A percentile compares a stretch with the other conserved stretches of the same genome.
Conservation (phyloP, 2,888 invertebrate species). For the Drosophila setosimentum region DNA sequence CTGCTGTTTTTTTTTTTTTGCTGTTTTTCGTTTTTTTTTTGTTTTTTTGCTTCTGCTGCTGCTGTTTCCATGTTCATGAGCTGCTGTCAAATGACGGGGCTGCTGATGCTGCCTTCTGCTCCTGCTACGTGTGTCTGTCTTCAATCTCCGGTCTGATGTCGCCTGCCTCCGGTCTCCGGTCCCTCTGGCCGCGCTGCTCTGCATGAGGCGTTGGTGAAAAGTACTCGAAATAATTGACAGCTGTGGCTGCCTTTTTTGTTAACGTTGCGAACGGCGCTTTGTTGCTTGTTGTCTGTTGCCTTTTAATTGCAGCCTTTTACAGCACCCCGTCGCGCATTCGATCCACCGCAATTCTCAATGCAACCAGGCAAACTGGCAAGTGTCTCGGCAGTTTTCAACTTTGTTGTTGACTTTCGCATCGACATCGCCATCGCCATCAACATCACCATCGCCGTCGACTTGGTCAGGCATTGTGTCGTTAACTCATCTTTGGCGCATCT, state of each 20-base stretch:
- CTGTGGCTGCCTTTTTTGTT: conserved; percentile 81
- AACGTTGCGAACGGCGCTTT: conserved; percentile 58
- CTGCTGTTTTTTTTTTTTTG: conserved; percentile 8
- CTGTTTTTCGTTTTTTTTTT: conserved; percentile 15
- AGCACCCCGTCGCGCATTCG: conserved; percentile 68
- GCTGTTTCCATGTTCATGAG: conserved; percentile 49
- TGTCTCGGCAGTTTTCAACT: conserved; percentile 34
- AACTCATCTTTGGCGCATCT: conserved; percentile 51
- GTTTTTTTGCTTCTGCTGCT: conserved; percentile 24
- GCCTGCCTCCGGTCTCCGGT: conserved; percentile 28
- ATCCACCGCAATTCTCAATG: conserved; percentile 31
- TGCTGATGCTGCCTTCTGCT: conserved; percentile 17
- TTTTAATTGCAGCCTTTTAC: conserved; percentile 79
- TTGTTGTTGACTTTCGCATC: conserved; percentile 58
- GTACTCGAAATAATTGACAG: conserved; percentile 82
- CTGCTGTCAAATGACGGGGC: conserved; percentile 58
- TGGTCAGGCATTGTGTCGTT: conserved; percentile 62
- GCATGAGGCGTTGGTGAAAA: conserved; percentile 82
- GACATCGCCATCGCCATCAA: conserved; percentile 14
- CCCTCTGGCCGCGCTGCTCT: conserved; percentile 48
- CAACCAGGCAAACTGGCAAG: conserved; percentile 16
- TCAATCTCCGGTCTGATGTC: conserved; percentile 28
- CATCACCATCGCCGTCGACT: conserved; percentile 18
- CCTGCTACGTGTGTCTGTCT: conserved; percentile 26
- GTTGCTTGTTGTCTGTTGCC: conserved; percentile 56